A percentile compares a stretch with the other conserved stretches of the same genome.
Evolutionary conservation across 1,140 invertebrate species (phyloP).

Genomic region (Sogatella furcifera): DNA sequence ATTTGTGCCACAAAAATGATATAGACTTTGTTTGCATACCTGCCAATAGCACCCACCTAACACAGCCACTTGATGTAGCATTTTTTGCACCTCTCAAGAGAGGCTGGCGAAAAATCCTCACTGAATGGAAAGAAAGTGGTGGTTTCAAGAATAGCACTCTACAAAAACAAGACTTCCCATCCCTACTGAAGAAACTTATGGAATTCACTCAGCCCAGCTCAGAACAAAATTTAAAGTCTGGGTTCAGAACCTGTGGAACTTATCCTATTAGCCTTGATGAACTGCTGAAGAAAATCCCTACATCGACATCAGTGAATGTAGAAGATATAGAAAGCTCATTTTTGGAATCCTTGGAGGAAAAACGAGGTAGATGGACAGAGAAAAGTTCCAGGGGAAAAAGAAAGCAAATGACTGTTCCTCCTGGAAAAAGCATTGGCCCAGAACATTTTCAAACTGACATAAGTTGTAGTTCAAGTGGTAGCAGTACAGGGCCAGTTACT

Average conservation of each 20-base stretch:
- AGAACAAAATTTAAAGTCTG: constrained; percentile 13
- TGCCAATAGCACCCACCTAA: constrained; percentile 33
- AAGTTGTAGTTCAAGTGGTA: neutral
- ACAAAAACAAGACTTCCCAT: constrained; percentile 11
- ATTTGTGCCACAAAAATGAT: constrained; percentile 27
- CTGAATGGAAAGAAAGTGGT: constrained; percentile 23
- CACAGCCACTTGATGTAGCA: constrained; percentile 34
- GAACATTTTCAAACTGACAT: neutral
- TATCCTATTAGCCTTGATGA: constrained; percentile 9
- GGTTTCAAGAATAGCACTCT: constrained; percentile 1
- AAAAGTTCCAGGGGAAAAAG: neutral
- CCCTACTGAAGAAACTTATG: constrained; percentile 3
- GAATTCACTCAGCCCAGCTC: constrained; percentile 2
- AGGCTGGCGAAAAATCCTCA: constrained; percentile 30
- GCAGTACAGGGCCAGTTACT: neutral
- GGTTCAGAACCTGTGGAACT: constrained; percentile 18
- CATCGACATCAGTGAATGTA: neutral
- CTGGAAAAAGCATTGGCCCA: neutral
- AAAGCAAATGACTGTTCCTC: neutral
- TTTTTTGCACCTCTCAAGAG: constrained; percentile 31
- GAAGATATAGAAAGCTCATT: constrained; percentile 6
- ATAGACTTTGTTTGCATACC: constrained; percentile 30
- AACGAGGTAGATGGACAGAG: neutral
- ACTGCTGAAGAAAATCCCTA: constrained; percentile 8
- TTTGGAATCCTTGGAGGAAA: constrained; percentile 8